These are phyloP conservation scores for Habrosyne pyritoides DNA, from an alignment of 2,888 invertebrate species.

Conservation along the genomic window DNA sequence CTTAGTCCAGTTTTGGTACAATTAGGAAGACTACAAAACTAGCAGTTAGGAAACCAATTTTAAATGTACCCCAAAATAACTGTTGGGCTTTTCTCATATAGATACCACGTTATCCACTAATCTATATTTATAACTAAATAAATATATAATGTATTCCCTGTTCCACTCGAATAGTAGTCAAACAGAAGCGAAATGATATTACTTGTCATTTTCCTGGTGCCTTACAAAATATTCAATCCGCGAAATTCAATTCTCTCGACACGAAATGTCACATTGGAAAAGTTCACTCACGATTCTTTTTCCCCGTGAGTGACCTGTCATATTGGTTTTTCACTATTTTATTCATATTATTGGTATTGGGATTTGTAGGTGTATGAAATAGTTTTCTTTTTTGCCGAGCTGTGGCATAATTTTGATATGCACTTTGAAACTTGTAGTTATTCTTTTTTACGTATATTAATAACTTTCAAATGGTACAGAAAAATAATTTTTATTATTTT, in stretches of 20 bases:
- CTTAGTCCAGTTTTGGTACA: no score
- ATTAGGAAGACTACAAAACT: no score
- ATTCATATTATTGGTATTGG: neutral
- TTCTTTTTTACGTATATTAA: no score
- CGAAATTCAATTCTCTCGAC: conserved; percentile 53
- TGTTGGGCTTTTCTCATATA: no score
- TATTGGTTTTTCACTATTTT: conserved; percentile 8
- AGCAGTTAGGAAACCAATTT: no score
- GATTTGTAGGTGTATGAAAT: neutral
- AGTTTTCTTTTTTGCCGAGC: neutral
- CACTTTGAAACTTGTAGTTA: no score
- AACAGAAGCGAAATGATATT: neutral
- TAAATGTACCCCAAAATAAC: no score
- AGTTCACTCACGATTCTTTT: conserved; percentile 16
- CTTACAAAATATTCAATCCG: conserved; percentile 20
- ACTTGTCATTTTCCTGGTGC: neutral
- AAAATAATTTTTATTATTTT: no score
- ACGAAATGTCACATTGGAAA: conserved; percentile 57
- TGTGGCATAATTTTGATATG: neutral
- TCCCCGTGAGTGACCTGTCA: conserved; percentile 27
- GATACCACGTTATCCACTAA: no score
- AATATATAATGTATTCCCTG: neutral
- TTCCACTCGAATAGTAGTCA: neutral
- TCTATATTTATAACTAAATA: no score
- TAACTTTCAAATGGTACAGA: no score